phyloP scores from a whole-genome alignment of 1,140 invertebrate genomes.

The Drepana arcuata region DNA sequence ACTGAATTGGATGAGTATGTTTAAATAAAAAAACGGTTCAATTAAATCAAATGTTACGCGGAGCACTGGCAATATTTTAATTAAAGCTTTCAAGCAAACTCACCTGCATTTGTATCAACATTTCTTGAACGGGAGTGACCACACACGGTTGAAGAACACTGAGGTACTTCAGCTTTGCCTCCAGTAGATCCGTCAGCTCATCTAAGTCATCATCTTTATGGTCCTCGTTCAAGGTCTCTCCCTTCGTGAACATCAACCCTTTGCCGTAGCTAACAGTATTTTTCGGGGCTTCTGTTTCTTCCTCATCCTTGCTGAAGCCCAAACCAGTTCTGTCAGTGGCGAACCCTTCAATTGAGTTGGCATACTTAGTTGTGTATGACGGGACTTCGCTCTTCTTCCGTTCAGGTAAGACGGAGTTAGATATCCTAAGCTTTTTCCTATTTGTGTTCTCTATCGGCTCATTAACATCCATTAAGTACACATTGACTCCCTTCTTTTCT shows the following conservation, averaged over 20 bases:
- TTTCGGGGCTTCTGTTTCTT: constrained; percentile 27
- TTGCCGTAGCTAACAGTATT: constrained; percentile 50
- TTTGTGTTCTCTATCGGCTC: constrained; percentile 26
- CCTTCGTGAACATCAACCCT: constrained; percentile 55
- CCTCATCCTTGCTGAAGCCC: constrained; percentile 49
- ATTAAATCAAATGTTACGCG: too few species aligned
- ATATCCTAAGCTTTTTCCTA: constrained; percentile 51
- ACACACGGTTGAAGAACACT: constrained; percentile 37
- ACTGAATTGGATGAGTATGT: too few species aligned
- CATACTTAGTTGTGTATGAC: constrained; percentile 57
- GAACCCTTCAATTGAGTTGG: constrained; percentile 53
- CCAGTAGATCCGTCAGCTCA: constrained; percentile 39
- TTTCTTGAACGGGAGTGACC: constrained; percentile 48
- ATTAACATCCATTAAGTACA: constrained; percentile 33
- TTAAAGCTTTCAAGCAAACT: constrained; percentile 6
- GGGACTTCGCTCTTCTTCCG: constrained; percentile 35
- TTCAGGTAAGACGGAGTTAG: constrained; percentile 49
- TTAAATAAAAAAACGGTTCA: too few species aligned
- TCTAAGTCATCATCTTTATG: constrained; percentile 49
- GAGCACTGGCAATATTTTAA: too few species aligned
- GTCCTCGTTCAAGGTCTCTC: constrained; percentile 52
- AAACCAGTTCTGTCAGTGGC: constrained; percentile 49
- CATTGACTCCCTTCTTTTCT: constrained; percentile 44
- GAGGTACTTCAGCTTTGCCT: constrained; percentile 52
- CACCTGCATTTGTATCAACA: constrained; percentile 62